Conservation (phyloP, 2,888 invertebrate species). For the Lacanobia wlatinum region DNA sequence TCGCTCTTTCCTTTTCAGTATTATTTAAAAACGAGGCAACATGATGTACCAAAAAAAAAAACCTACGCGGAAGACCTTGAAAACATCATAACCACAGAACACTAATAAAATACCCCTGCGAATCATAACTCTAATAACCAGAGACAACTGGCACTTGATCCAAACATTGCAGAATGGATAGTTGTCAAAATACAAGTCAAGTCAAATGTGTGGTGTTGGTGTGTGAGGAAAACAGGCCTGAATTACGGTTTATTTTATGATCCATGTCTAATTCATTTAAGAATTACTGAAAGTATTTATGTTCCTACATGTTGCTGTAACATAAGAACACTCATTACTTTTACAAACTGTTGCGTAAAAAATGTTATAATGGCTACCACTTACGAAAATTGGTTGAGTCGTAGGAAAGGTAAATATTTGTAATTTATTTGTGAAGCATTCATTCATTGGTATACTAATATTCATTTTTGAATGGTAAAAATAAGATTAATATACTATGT, state of each 20-base stretch:
- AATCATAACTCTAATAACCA: slow-evolving; percentile 9
- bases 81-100: too few relatives aligned
- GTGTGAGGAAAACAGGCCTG: slow-evolving; percentile 78
- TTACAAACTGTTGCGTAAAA: slow-evolving; percentile 68
- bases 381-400: slow-evolving; percentile 86
- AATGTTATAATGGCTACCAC: slow-evolving; percentile 88
- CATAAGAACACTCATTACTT: slow-evolving; percentile 49
- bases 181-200: slow-evolving; percentile 64
- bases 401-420: slow-evolving; percentile 86
- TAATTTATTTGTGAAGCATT: slow-evolving; percentile 54
- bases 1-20: too few relatives aligned
- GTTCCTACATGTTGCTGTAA: slow-evolving; percentile 58
- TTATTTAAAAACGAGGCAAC: too few relatives aligned
- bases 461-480: slow-evolving; percentile 7
- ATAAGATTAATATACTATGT: neutral
- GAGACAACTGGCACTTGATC: slow-evolving; percentile 35
- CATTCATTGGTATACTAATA: slow-evolving; percentile 2
- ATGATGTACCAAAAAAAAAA: too few relatives aligned
- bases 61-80: too few relatives aligned
- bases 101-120: too few relatives aligned
- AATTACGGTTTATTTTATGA: slow-evolving; percentile 74
- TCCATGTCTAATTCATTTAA: slow-evolving; percentile 66
- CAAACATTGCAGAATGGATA: slow-evolving; percentile 37
- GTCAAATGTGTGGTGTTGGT: slow-evolving; percentile 72
- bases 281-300: slow-evolving; percentile 68